These are phyloP conservation scores for Lasioglossum baleicum DNA, from an alignment of 1,140 invertebrate genomes.

Conservation along the genomic window DNA sequence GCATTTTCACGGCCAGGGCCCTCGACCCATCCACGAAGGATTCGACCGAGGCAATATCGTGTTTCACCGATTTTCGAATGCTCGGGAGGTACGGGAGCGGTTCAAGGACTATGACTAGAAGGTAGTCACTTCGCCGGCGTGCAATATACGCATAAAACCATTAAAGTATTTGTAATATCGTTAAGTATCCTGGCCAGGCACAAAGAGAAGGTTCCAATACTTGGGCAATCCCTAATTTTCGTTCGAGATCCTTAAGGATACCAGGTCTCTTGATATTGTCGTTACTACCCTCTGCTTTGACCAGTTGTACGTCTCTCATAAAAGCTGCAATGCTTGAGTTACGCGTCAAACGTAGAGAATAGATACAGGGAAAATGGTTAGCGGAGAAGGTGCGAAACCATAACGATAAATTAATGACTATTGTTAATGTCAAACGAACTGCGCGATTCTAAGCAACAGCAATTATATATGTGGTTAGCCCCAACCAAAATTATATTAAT, in stretches of 20 bases:
- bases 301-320: neutral
- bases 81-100: too few species aligned
- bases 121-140: conserved; percentile 6
- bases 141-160: conserved; percentile 64
- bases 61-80: too few species aligned
- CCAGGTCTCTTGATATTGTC: neutral
- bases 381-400: neutral
- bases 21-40: too few species aligned
- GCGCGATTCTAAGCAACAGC: neutral
- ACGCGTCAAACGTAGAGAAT: conserved; percentile 3
- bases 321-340: neutral
- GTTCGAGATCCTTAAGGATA: conserved; percentile 6
- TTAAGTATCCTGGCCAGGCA: conserved; percentile 56
- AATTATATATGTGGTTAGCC: too few species aligned
- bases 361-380: too few species aligned
- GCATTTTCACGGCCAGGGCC: too few species aligned
- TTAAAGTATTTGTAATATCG: conserved; percentile 48
- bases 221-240: conserved; percentile 61
- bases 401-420: conserved; percentile 1
- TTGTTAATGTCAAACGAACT: conserved; percentile 21
- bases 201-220: conserved; percentile 53
- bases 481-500: too few species aligned
- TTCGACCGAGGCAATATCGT: too few species aligned
- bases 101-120: too few species aligned
- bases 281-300: too few species aligned